Evolutionary conservation across 2,888 invertebrate species (phyloP), one percentile per base, ranked within the genome.

Genomic region (Drosophila nr. perissopoda): DNA sequence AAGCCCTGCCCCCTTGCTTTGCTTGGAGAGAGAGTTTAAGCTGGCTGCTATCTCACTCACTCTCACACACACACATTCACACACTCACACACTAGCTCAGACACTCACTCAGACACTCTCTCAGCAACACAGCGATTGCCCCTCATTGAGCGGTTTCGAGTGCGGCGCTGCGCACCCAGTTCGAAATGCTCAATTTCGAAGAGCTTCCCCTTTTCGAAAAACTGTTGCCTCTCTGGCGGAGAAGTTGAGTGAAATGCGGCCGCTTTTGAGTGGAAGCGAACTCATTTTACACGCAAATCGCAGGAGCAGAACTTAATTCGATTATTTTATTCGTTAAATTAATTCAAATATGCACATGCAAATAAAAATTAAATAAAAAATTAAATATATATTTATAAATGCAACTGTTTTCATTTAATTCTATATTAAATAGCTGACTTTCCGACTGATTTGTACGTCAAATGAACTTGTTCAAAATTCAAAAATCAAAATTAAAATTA

Each of bases 141-240:
- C 76, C 85, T 79, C 65, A 49, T 85, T 82, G 79, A 82, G 85
- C 49, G 61, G 27, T 13, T 51, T 74, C 4, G 60, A 10, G 13
- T 40, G 56, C 18, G 13, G 40, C 54, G 38, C 52, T 63, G 18
- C 63, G 42, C 51, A 27, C 27, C 34, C n/a, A 36, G 42, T 76
- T 81, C 81, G 73, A 72, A 53, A 10, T 46, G 29, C 65, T 58
- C 57, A 40, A 46, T 54, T 80, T 80, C 81, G 78, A 80, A 76
- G 11, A 11, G 46, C 53, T 78, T 81, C 77, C 81, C 78, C 77
- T 76, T 71, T 78, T 72, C 76, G 76, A 46, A 76, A 78, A 76
- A 62, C 10, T 38, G 46, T 7, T 27, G 36, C 11, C 52, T 18
- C 52, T n/a, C 57, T 48, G 40, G 80, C 67, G 78, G 81, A 68